Evolutionary conservation across 1,140 invertebrate species (phyloP), one percentile per base, ranked within the genome.

Genomic region (Drosophila nigromelanica): DNA sequence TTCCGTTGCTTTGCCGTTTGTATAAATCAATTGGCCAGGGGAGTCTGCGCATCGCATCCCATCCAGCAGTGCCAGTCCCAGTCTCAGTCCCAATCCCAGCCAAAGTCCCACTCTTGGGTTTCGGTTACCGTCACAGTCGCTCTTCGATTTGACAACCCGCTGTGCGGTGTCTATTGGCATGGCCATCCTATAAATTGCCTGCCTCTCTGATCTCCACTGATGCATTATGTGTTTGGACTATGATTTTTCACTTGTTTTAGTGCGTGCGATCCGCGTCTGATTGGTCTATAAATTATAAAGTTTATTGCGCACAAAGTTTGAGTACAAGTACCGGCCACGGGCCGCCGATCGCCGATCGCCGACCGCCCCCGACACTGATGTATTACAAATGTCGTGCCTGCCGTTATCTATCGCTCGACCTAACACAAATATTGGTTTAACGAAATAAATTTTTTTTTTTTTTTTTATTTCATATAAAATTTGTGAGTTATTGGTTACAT

Each of bases 1-100:
- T 89, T 89, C 83, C 83, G 83, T 89, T 89, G 83, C 85, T 79
- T 89, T 80, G 83, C 83, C 80, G 83, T 89, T 89, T 89, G 83
- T 89, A 89, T 89, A 89, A 89, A 89, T 89, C 83, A 89, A 89
- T 89, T 89, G 83, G 76, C 83, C 66, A 73, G 64, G 52, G 63
- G 59, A 67, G 59, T 39, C 39, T n/a, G 61, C 58, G 30, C 54
- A 24, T 18, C 27, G 5, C 30, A 35, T 51, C 35, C 40, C 52
- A 43, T 2, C 11, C 7, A 24, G 42, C 45, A 60, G 56, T 51
- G 47, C 15, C 58, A 18, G 15, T 45, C 14, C 12, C 7, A 35
- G 33, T 33, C 7, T 0, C 5, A 33, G 30, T 33, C 7, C 5
- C 0, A 33, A 8, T 33, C 30, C 5, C 30, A 33, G 30, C 7